Percentiles rank a stretch among this genome's conserved stretches.
These are phyloP conservation scores for Mythimna albipuncta DNA, from an alignment of 2,888 invertebrate species.

Conservation along the genomic window DNA sequence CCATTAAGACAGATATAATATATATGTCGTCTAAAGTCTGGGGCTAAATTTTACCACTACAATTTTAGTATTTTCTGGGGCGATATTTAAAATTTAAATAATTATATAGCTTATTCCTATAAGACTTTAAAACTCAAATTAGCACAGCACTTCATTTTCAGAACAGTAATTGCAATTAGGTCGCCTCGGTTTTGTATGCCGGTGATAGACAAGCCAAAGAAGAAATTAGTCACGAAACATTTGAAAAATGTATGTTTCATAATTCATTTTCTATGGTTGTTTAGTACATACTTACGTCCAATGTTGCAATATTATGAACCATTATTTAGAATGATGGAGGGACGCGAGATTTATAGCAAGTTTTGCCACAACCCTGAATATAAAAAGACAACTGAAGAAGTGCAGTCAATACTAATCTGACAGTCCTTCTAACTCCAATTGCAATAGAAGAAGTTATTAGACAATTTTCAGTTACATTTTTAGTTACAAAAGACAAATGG, in stretches of 20 bases:
- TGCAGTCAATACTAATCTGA: too few relatives aligned
- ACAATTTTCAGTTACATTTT: too few relatives aligned
- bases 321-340: neutral
- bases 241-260: slow-evolving; percentile 58
- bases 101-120: slow-evolving; percentile 11
- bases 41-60: slow-evolving; percentile 61
- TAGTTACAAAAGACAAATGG: too few relatives aligned
- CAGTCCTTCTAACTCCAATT: too few relatives aligned
- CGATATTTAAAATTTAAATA: neutral
- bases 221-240: slow-evolving; percentile 68
- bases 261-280: slow-evolving; percentile 31
- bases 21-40: slow-evolving; percentile 68
- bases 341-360: neutral
- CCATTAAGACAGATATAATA: slow-evolving; percentile 55
- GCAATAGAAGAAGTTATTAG: too few relatives aligned
- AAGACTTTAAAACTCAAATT: slow-evolving; percentile 39
- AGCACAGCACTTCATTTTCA: slow-evolving; percentile 36
- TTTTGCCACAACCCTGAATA: too few relatives aligned
- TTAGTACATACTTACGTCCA: slow-evolving; percentile 6
- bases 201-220: slow-evolving; percentile 67
- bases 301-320: slow-evolving; percentile 12
- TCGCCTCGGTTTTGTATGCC: slow-evolving; percentile 53
- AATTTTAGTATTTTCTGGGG: slow-evolving; percentile 41
- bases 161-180: slow-evolving; percentile 40
- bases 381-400: too few relatives aligned